Percentiles rank a stretch among this genome's conserved stretches.
These are phyloP conservation scores for Peromyscus aztecus DNA, from an alignment of 2,797 vertebrate species.

Conservation along the genomic window DNA sequence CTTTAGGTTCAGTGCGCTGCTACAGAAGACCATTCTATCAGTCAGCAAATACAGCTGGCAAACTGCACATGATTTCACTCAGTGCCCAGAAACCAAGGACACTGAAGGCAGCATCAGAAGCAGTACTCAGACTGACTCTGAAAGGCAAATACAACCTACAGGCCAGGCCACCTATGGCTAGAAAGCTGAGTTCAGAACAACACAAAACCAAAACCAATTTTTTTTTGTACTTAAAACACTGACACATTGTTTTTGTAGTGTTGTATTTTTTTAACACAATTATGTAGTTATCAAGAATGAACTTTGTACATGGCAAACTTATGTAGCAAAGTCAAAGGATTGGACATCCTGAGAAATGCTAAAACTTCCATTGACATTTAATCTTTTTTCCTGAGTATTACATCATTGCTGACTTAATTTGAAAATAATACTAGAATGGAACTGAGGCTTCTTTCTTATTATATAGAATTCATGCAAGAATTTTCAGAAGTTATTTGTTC, in stretches of 20 bases:
- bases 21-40: not conserved
- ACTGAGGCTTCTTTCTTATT: not conserved
- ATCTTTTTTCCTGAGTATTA: constrained; percentile 34
- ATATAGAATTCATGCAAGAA: constrained; percentile 6
- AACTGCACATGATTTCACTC: not conserved
- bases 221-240: not conserved
- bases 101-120: not conserved
- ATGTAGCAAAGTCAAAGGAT: not conserved
- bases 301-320: not conserved
- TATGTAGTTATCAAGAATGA: not conserved
- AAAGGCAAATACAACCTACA: not conserved
- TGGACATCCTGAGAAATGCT: not conserved
- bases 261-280: not conserved
- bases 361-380: not conserved
- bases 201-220: not conserved
- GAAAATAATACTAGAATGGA: not conserved
- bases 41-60: not conserved
- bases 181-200: not conserved
- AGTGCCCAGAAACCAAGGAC: not conserved
- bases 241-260: not conserved
- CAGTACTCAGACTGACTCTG: not conserved
- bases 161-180: no score
- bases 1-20: not conserved
- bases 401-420: not conserved
- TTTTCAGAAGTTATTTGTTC: constrained; percentile 34